These are phyloP conservation scores for Ctena decussata DNA, from an alignment of 2,888 invertebrate genomes.

Conservation along the genomic window DNA sequence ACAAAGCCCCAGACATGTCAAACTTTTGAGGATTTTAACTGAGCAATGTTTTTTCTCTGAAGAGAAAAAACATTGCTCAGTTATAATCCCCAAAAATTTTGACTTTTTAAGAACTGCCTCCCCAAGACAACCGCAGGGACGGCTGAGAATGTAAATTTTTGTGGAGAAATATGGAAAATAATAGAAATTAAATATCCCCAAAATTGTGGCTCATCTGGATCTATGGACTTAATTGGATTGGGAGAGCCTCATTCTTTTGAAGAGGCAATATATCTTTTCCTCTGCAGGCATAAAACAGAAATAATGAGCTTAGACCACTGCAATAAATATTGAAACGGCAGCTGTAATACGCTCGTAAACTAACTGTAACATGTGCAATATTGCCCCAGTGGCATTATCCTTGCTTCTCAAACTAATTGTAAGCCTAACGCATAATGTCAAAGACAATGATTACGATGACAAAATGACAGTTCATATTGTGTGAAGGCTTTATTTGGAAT, in stretches of 20 bases:
- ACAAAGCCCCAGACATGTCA: too few relatives aligned
- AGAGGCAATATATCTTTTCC: conserved; percentile 13
- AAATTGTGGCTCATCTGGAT: too few relatives aligned
- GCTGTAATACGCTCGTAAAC: not conserved
- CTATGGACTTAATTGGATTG: too few relatives aligned
- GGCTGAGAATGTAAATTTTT: too few relatives aligned
- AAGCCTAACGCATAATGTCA: not conserved
- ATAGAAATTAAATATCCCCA: too few relatives aligned
- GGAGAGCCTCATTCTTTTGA: not conserved
- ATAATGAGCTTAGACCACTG: not conserved
- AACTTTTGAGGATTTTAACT: too few relatives aligned
- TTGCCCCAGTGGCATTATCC: not conserved
- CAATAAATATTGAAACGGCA: conserved; percentile 8
- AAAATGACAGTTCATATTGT: not conserved
- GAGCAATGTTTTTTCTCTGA: too few relatives aligned
- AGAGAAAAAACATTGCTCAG: too few relatives aligned
- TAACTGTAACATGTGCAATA: not conserved
- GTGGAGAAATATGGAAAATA: too few relatives aligned
- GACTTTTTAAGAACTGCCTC: too few relatives aligned
- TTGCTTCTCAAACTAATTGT: not conserved
- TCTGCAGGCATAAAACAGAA: not conserved
- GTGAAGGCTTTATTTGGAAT: not conserved
- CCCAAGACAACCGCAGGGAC: too few relatives aligned
- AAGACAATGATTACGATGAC: not conserved
- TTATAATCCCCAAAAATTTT: too few relatives aligned